Evolutionary conservation across 2,113 vertebrate species (phyloP).

Genomic region (Camelus dromedarius): DNA sequence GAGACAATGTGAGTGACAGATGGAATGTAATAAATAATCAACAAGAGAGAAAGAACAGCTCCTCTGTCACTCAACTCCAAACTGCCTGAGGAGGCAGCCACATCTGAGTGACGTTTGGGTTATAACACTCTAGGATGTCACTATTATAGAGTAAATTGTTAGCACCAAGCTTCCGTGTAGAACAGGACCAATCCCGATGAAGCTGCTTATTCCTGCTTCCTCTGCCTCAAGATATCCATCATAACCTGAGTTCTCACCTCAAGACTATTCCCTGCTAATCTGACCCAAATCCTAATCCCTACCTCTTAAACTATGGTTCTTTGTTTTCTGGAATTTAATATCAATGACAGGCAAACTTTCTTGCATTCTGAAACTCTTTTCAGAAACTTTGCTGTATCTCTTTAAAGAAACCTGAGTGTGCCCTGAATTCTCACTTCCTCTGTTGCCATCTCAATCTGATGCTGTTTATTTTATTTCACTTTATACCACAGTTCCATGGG

Average conservation of each 20-base stretch:
- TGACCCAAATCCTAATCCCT: neutral
- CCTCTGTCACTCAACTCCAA: neutral
- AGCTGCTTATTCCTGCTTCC: neutral
- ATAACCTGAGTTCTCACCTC: neutral
- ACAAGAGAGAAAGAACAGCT: neutral
- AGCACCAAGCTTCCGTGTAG: neutral
- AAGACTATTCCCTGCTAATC: neutral
- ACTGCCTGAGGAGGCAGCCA: rapidly evolving
- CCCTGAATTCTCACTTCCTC: neutral
- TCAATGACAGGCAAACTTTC: neutral
- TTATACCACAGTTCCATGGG: no score
- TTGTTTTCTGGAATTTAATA: neutral
- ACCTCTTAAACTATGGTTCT: neutral
- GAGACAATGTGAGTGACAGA: neutral
- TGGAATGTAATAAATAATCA: neutral
- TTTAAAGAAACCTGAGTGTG: neutral
- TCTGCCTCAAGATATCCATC: neutral
- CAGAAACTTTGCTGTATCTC: neutral
- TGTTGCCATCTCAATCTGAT: neutral
- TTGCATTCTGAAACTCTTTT: neutral
- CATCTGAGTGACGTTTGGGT: neutral
- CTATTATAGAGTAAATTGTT: neutral
- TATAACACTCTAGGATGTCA: neutral
- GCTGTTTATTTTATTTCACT: neutral
- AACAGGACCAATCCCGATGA: rapidly evolving